Conservation (phyloP, 1,140 invertebrate species). For the Halyomorpha halys region DNA sequence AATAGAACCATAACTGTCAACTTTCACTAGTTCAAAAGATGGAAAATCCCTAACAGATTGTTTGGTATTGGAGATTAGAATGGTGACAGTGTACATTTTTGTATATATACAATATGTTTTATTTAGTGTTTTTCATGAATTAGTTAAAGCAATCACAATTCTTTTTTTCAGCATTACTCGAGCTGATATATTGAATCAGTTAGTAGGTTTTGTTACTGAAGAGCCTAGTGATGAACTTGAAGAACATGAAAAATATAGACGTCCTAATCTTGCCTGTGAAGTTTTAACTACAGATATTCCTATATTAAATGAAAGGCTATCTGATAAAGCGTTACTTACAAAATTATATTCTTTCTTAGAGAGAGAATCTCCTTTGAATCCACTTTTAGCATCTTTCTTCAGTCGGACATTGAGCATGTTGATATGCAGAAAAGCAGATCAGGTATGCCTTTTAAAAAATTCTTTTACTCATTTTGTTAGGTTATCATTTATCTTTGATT, state of each 20-base stretch:
- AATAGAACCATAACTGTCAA: too few relatives aligned
- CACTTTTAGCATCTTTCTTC: conserved; percentile 89
- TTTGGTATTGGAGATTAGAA: too few relatives aligned
- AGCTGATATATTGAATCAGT: conserved; percentile 71
- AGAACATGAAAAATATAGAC: conserved; percentile 72
- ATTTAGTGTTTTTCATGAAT: too few relatives aligned
- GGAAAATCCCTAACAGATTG: too few relatives aligned
- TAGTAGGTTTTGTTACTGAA: conserved; percentile 73
- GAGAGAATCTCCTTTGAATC: conserved; percentile 76
- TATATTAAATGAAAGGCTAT: conserved; percentile 72
- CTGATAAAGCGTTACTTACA: conserved; percentile 63
- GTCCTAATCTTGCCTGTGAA: conserved; percentile 88
- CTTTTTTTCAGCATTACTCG: conserved; percentile 61
- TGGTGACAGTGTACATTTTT: too few relatives aligned
- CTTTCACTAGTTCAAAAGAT: too few relatives aligned
- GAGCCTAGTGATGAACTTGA: conserved; percentile 70
- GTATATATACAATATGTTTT: too few relatives aligned
- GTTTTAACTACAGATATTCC: conserved; percentile 81
- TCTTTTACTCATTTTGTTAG: too few relatives aligned
- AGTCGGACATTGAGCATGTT: conserved; percentile 67
- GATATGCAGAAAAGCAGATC: conserved; percentile 31
- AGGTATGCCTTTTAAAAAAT: conserved; percentile 27
- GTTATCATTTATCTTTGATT: too few relatives aligned
- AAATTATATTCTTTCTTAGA: conserved; percentile 85
- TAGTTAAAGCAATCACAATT: too few relatives aligned